A percentile compares a stretch with the other conserved stretches of the same genome.
Evolutionary conservation across 2,888 invertebrate species (phyloP).

Genomic region (Thelaira solivaga): DNA sequence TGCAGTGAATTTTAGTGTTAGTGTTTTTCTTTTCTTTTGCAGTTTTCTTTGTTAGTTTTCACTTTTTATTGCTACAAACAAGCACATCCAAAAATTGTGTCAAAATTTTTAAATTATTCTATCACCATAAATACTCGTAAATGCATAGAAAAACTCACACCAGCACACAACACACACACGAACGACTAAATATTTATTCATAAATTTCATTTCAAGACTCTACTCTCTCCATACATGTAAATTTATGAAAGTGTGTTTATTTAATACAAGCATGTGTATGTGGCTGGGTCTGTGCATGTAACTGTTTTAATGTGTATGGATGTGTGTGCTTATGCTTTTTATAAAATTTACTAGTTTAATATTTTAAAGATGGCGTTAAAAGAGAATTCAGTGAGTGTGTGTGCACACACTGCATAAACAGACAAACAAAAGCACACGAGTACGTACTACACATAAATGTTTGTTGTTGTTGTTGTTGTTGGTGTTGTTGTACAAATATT

Average conservation of each 20-base stretch:
- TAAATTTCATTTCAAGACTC: too few species aligned
- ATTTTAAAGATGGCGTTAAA: slow-evolving; percentile 8
- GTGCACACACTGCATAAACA: too few species aligned
- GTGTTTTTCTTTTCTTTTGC: background rate
- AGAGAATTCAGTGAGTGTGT: background rate
- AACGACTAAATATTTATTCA: background rate
- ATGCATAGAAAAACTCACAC: too few species aligned
- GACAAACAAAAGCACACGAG: too few species aligned
- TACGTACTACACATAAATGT: background rate
- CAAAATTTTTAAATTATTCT: slow-evolving; percentile 40
- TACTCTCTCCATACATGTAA: too few species aligned
- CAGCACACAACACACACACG: background rate
- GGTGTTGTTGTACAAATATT: too few species aligned
- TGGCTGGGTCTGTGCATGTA: slow-evolving; percentile 12
- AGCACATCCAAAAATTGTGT: slow-evolving; percentile 26
- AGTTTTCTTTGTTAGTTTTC: background rate
- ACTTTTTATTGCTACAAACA: background rate
- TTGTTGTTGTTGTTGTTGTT: too few species aligned
- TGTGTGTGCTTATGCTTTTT: background rate
- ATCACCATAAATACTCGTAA: slow-evolving; percentile 21
- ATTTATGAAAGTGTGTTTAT: too few species aligned
- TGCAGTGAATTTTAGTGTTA: background rate
- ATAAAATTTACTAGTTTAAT: background rate
- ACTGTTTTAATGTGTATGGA: slow-evolving; percentile 2
- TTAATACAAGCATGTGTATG: too few species aligned